Percentiles rank a stretch among this genome's conserved stretches.
phyloP scores from a whole-genome alignment of 2,888 invertebrate genomes.

The Nebria salina region DNA sequence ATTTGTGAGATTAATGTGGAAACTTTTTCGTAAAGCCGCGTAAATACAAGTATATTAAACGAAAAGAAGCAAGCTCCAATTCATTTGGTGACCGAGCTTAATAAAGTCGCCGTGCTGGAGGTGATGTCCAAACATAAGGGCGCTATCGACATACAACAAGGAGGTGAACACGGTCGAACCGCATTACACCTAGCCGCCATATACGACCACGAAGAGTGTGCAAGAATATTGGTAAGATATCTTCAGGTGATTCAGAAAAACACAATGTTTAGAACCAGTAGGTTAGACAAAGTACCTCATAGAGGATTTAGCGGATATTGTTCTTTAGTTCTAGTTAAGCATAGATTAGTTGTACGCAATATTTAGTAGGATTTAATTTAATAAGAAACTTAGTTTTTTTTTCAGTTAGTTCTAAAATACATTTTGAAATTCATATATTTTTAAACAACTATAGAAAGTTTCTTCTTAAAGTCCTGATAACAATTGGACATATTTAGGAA shows the following conservation, averaged over 20 bases:
- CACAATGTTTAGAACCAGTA: not conserved
- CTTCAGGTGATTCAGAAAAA: slow-evolving; percentile 30
- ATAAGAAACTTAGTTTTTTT: not conserved
- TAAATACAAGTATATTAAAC: slow-evolving; percentile 75
- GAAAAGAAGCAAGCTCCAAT: slow-evolving; percentile 81
- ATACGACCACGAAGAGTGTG: slow-evolving; percentile 84
- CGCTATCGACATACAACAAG: slow-evolving; percentile 77
- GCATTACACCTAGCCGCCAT: slow-evolving; percentile 87
- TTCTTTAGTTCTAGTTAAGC: not conserved
- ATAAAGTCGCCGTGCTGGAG: slow-evolving; percentile 75
- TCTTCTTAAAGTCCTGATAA: not conserved
- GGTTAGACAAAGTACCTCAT: not conserved
- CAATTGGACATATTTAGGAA: not conserved
- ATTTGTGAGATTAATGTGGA: no score
- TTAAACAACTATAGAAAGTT: not conserved
- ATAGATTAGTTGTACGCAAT: not conserved
- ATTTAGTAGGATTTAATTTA: not conserved
- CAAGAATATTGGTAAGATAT: slow-evolving; percentile 77
- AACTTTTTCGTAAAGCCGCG: slow-evolving; percentile 65
- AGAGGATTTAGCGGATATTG: not conserved
- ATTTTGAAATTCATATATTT: no score
- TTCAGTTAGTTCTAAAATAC: no score
- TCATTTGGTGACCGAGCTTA: slow-evolving; percentile 81
- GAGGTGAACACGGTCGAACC: slow-evolving; percentile 82
- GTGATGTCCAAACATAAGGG: slow-evolving; percentile 75